phyloP scores from a whole-genome alignment of 2,113 vertebrate genomes.

The Oncorhynchus mykiss region DNA sequence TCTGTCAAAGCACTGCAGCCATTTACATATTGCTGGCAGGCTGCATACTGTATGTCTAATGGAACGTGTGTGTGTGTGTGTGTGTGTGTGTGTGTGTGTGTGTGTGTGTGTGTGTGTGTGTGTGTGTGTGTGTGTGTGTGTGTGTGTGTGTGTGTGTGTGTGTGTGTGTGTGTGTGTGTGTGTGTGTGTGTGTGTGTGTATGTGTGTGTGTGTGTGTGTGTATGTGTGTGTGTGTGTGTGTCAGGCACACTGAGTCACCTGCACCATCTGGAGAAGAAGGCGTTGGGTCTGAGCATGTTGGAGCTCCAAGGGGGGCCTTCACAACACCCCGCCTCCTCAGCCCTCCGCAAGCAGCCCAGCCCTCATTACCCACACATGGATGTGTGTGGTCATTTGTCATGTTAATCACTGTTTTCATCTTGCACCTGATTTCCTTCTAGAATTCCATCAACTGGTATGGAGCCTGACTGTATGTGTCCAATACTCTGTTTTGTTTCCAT shows the following conservation, averaged over 20 bases:
- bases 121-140: constrained; percentile 29
- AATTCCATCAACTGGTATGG: not conserved
- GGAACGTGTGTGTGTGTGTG: constrained; percentile 34
- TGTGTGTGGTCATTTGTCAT: constrained; percentile 54
- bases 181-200: constrained; percentile 9
- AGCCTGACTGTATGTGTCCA: not conserved
- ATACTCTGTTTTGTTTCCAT: not conserved
- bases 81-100: not conserved
- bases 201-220: constrained; percentile 5
- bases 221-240: not conserved
- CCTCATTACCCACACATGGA: not conserved
- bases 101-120: constrained; percentile 34
- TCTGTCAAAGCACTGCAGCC: constrained; percentile 68
- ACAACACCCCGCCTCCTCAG: constrained; percentile 36
- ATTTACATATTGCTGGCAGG: constrained; percentile 59
- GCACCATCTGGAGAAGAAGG: constrained; percentile 73
- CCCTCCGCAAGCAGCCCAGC: constrained; percentile 37
- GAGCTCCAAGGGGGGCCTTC: constrained; percentile 61
- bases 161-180: not conserved
- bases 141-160: constrained; percentile 41
- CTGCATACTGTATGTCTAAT: constrained; percentile 56
- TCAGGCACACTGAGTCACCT: constrained; percentile 57
- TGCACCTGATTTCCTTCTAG: constrained; percentile 50
- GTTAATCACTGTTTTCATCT: constrained; percentile 53
- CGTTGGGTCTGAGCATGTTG: constrained; percentile 65